A percentile compares a stretch with the other conserved stretches of the same genome.
Conservation (phyloP, 2,113 vertebrate genomes). For the Tachysurus fulvidraco region DNA sequence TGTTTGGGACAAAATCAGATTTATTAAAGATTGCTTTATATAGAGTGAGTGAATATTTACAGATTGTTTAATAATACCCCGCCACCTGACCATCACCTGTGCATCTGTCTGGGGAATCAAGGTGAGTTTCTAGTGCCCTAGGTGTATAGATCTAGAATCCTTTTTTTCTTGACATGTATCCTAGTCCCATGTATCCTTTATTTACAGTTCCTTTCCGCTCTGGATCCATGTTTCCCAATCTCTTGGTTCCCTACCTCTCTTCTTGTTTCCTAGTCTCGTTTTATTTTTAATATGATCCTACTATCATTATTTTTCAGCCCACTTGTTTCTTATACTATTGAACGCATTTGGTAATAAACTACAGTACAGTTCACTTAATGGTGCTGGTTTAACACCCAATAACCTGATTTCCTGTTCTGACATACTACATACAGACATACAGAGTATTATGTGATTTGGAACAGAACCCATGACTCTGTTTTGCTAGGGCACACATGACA, state of each 20-base stretch:
- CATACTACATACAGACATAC: too few species aligned
- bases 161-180: too few species aligned
- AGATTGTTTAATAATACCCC: neutral
- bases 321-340: neutral
- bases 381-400: neutral
- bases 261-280: neutral
- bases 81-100: too few species aligned
- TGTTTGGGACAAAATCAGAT: neutral
- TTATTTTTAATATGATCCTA: neutral
- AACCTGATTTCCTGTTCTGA: neutral
- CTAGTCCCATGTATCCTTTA: too few species aligned
- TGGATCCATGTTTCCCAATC: neutral
- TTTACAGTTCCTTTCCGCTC: neutral
- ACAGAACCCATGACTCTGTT: neutral
- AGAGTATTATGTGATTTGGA: neutral
- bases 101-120: too few species aligned
- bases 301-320: neutral
- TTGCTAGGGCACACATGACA: too few species aligned
- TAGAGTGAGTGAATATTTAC: neutral
- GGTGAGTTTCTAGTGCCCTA: neutral
- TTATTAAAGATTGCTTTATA: neutral
- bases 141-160: too few species aligned
- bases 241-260: neutral
- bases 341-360: neutral
- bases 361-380: neutral